Base-by-base conservation (phyloP, 1,140 invertebrate genomes). In the Leptinotarsa lineolata region DNA sequence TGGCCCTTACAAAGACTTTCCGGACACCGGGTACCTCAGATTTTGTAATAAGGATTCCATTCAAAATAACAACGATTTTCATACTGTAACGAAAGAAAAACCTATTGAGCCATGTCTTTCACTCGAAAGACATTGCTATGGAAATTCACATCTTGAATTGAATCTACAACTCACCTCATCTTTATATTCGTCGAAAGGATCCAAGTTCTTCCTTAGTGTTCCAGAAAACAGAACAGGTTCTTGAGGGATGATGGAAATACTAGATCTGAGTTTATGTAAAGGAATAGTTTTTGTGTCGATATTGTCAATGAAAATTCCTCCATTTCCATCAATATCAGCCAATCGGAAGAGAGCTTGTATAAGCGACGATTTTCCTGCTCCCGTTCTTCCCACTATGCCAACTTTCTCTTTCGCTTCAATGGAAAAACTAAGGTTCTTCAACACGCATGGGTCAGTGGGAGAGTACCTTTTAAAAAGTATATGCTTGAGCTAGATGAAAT, bases 341-440 rank as follows among this genome's bases (percentile, higher is more conserved):
- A 94, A 79, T 20, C 92, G 86, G 78, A 94, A 94, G 4, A 95
- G 84, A 4, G 91, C 89, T 6, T 89, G 85, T 63, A 94, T 91
- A 11, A 95, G 82, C 0, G 93, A 94, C 0, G 92, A 91, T 80
- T 95, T 95, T 87, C 87, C 64, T 18, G 81, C 79, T 16, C 92
- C 92, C 4, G 92, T 93, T 69, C 91, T 83, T 16, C 91, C 91
- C 72, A 91, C 89, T 16, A 92, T 87, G 16, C 90, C 90, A 75
- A 90, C 85, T 83, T 92, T 92, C 80, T 92, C 90, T 54, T 84
- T 86, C 0, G 86, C 81, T 72, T 85, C 75, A 24, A 90, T 87
- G 21, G 68, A 82, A 75, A 90, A 89, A 45, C 81, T 86, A 46
- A 93, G 80, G 60, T 89, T 85, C 76, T 89, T 91, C 3, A 93